Conservation (phyloP, 2,797 vertebrate species). For the Chelon labrosus region DNA sequence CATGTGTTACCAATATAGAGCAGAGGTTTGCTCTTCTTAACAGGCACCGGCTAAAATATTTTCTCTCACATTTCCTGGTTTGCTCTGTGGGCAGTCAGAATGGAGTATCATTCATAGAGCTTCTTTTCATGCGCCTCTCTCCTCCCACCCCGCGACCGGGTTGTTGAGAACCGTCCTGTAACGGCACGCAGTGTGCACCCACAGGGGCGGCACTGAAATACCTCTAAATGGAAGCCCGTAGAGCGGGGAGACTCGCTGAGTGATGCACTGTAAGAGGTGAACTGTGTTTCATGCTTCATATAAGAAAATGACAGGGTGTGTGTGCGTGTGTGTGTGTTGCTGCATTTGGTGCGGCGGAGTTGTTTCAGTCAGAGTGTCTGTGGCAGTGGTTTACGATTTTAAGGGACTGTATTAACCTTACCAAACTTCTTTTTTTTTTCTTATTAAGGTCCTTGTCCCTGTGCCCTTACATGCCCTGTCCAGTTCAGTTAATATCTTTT, state of each 20-base stretch:
- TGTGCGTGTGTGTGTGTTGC: slow-evolving; percentile 27
- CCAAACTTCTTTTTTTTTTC: slow-evolving; percentile 1
- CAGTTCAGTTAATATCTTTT: not conserved
- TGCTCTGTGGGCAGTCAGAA: slow-evolving; percentile 49
- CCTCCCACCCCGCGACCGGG: slow-evolving; percentile 41
- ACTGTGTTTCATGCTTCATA: slow-evolving; percentile 57
- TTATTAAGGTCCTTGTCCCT: slow-evolving; percentile 10
- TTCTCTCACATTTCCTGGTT: slow-evolving; percentile 56
- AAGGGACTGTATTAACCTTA: slow-evolving; percentile 1
- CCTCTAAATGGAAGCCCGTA: slow-evolving; percentile 45
- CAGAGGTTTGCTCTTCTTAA: slow-evolving; percentile 34
- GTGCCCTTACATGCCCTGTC: slow-evolving; percentile 17
- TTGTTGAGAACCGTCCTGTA: slow-evolving; percentile 38
- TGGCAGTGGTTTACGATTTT: slow-evolving; percentile 32
- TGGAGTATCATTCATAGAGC: slow-evolving; percentile 63
- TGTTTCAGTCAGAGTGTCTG: slow-evolving; percentile 44
- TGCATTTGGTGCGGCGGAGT: slow-evolving; percentile 62
- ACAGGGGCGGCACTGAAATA: slow-evolving; percentile 42
- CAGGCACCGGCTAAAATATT: slow-evolving; percentile 37
- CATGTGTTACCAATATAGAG: slow-evolving; percentile 36
- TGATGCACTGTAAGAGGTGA: slow-evolving; percentile 47
- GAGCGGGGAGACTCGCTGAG: slow-evolving; percentile 40
- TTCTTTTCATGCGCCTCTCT: slow-evolving; percentile 63
- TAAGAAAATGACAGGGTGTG: slow-evolving; percentile 69
- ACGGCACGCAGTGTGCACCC: slow-evolving; percentile 38